A percentile compares a stretch with the other conserved stretches of the same genome.
These are phyloP conservation scores for Phragmatobia fuliginosa DNA, from an alignment of 2,888 invertebrate genomes.

Conservation along the genomic window DNA sequence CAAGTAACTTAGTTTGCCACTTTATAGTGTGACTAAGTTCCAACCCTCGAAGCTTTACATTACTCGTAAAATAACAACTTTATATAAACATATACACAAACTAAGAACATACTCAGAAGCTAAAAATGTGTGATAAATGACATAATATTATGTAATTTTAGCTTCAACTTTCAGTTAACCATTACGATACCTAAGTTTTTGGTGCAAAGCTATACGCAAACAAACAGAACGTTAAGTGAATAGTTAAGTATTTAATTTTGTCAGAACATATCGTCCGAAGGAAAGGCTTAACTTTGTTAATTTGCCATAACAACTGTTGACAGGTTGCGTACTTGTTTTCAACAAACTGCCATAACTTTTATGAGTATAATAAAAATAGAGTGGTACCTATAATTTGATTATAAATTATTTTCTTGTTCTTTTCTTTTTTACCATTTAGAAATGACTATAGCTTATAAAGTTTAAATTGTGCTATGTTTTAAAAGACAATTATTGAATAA, in stretches of 20 bases:
- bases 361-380: slow-evolving; percentile 34
- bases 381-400: slow-evolving; percentile 25
- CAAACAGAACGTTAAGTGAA: slow-evolving; percentile 11
- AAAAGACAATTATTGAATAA: too few species aligned
- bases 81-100: not conserved
- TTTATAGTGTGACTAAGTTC: not conserved
- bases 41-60: not conserved
- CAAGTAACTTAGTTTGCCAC: slow-evolving; percentile 1
- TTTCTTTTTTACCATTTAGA: too few species aligned
- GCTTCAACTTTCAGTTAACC: too few species aligned
- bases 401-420: too few species aligned
- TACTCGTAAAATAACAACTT: not conserved
- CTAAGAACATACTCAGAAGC: not conserved
- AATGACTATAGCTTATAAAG: too few species aligned
- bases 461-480: too few species aligned
- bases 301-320: slow-evolving; percentile 43
- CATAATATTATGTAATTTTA: not conserved
- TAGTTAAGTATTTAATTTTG: not conserved
- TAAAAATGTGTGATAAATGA: not conserved
- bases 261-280: slow-evolving; percentile 7
- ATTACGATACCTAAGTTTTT: too few species aligned
- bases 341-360: slow-evolving; percentile 39
- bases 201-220: not conserved
- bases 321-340: slow-evolving; percentile 34
- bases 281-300: slow-evolving; percentile 36